Conservation (phyloP, 2,113 vertebrate species). For the Alouatta palliata region DNA sequence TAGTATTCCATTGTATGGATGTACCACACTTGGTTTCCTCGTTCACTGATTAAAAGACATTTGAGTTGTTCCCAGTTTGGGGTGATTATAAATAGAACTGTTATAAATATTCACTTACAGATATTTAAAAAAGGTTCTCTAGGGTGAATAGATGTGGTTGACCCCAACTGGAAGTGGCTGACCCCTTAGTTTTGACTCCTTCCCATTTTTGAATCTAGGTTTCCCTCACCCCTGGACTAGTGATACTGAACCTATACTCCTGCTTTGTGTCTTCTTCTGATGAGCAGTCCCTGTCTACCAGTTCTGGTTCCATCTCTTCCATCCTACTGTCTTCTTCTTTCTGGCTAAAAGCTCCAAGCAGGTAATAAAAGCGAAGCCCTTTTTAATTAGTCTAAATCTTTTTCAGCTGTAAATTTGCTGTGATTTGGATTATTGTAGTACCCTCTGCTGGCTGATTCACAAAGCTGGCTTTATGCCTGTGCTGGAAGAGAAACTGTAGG, state of each 20-base stretch:
- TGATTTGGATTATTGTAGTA: constrained; percentile 23
- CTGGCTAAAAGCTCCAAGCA: neutral
- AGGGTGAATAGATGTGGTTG: neutral
- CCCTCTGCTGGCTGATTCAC: constrained; percentile 61
- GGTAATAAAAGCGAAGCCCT: neutral
- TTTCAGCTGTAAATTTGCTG: neutral
- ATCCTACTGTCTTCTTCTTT: neutral
- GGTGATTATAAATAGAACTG: neutral
- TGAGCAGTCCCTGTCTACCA: neutral
- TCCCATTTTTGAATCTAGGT: neutral
- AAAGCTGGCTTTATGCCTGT: constrained; percentile 27
- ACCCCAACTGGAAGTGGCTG: neutral
- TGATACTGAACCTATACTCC: accelerated
- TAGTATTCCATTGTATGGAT: neutral
- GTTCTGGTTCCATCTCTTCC: neutral
- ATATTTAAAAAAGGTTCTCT: neutral
- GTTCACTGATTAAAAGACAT: neutral
- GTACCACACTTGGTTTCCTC: neutral
- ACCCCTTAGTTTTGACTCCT: neutral
- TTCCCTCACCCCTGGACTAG: neutral
- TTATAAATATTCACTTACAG: neutral
- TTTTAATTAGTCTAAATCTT: constrained; percentile 9
- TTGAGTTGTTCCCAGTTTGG: neutral
- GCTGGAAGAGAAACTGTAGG: neutral
- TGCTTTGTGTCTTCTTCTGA: neutral